These are phyloP conservation scores for Papilio machaon DNA, from an alignment of 1,140 invertebrate genomes.

Conservation along the genomic window DNA sequence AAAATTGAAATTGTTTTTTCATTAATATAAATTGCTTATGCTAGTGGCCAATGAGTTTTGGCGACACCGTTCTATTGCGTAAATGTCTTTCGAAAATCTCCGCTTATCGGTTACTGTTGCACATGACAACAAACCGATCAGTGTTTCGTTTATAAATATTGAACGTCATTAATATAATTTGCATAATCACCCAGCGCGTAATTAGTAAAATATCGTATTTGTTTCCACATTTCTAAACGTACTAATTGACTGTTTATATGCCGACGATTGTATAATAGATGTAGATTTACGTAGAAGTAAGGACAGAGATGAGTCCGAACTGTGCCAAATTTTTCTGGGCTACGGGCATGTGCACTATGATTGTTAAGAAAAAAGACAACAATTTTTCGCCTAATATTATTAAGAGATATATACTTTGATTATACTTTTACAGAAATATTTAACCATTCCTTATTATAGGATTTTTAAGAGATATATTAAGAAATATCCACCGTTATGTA, in stretches of 20 bases:
- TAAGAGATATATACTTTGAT: neutral
- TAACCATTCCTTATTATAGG: neutral
- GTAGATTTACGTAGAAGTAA: no score
- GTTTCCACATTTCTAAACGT: neutral
- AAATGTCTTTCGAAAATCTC: conserved; percentile 18
- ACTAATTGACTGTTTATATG: no score
- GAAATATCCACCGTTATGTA: neutral
- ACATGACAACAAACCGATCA: conserved; percentile 10
- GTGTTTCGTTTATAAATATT: neutral
- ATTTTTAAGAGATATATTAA: neutral
- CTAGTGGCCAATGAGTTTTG: conserved; percentile 20
- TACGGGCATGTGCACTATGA: no score
- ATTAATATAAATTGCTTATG: conserved; percentile 25
- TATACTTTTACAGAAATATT: neutral
- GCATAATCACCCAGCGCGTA: no score
- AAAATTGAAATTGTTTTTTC: conserved; percentile 25
- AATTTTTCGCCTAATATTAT: no score
- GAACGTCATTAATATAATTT: neutral
- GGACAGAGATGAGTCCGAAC: no score
- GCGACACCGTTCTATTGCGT: conserved; percentile 30
- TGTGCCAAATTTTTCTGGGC: no score
- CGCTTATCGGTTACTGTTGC: conserved; percentile 25
- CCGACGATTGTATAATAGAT: no score
- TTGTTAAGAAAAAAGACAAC: no score
- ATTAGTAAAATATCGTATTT: neutral